Base-by-base conservation (phyloP, 1,140 invertebrate genomes). In the Linepithema humile region DNA sequence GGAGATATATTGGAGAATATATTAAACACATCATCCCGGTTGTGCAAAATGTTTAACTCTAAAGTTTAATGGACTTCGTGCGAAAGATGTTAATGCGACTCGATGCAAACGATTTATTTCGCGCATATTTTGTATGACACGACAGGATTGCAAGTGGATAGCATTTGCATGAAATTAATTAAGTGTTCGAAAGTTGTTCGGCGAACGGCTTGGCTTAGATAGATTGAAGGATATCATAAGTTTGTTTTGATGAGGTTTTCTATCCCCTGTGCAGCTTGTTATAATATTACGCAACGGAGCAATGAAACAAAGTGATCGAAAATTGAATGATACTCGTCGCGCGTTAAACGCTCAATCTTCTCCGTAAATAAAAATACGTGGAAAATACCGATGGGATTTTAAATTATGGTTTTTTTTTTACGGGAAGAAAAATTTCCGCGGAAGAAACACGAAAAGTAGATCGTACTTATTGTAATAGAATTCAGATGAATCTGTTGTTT, bases 261-360 rank as follows among this genome's bases (percentile, higher is more conserved):
- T 70, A 35, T 53, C n/a, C n/a, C 50, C 20, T 48, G 10, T 32
- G 40, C 48, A 40, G 32, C 45, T 62, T 53, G 72, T 50, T 60
- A 64, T 70, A 85, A 85, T 70, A 57, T 82, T 86, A 86, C 32
- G 40, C 45, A 69, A 70, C n/a, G n/a, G 45, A 35, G 15, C 48
- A 29, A 2, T 55, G 23, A 15, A 48, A 17, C 3, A 12, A 72
- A 15, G n/a, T 50, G 45, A 40, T 73, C 55, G 6, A 38, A 3
- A 74, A 17, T 74, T 32, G 23, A 60, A 29, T 60, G 29, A 29
- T 43, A 29, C 15, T n/a, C 1, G 7, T 12, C 3, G 5, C 53
- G 23, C 38, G 7, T 15, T 15, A 29, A 74, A 29, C 43, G 23
- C 40, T 29, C 35, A 40, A 40, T 59, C 4, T 2, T 50, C n/a